These are phyloP conservation scores for Lepidocolaptes lacrymiger DNA, from an alignment of 2,797 vertebrate genomes.

Conservation along the genomic window DNA sequence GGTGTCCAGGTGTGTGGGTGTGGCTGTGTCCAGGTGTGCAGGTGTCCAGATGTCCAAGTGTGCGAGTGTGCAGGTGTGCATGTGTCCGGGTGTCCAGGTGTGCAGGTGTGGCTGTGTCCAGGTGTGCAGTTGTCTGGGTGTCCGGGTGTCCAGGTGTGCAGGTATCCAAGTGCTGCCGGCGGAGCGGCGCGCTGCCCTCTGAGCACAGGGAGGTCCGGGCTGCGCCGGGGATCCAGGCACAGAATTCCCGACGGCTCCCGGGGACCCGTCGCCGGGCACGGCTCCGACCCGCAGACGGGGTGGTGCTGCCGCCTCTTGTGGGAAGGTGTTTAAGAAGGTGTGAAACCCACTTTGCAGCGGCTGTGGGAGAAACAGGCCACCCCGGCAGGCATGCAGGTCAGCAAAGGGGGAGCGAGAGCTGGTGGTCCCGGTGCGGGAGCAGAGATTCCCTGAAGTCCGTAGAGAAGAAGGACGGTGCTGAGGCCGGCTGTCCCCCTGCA, in stretches of 20 bases:
- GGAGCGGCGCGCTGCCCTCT: too few species aligned
- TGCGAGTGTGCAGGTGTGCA: too few species aligned
- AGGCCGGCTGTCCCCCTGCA: background rate
- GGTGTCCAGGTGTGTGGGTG: too few species aligned
- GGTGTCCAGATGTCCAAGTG: too few species aligned
- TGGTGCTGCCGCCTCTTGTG: accelerated
- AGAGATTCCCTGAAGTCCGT: accelerated
- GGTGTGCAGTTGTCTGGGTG: too few species aligned
- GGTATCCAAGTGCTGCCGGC: background rate
- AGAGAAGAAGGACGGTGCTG: too few species aligned
- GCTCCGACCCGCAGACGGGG: accelerated
- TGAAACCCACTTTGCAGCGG: accelerated
- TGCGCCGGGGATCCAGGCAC: accelerated
- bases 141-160: too few species aligned
- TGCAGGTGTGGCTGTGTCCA: too few species aligned
- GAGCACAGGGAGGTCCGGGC: too few species aligned
- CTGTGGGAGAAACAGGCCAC: background rate
- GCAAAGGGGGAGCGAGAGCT: too few species aligned
- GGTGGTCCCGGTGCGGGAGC: background rate
- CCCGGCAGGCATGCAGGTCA: accelerated
- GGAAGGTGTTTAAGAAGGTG: accelerated
- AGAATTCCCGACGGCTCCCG: background rate
- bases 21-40: too few species aligned
- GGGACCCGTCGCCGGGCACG: accelerated
- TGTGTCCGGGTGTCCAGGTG: too few species aligned